Evolutionary conservation across 2,113 vertebrate genomes (phyloP).

Genomic region (Cyprinodon variegatus): DNA sequence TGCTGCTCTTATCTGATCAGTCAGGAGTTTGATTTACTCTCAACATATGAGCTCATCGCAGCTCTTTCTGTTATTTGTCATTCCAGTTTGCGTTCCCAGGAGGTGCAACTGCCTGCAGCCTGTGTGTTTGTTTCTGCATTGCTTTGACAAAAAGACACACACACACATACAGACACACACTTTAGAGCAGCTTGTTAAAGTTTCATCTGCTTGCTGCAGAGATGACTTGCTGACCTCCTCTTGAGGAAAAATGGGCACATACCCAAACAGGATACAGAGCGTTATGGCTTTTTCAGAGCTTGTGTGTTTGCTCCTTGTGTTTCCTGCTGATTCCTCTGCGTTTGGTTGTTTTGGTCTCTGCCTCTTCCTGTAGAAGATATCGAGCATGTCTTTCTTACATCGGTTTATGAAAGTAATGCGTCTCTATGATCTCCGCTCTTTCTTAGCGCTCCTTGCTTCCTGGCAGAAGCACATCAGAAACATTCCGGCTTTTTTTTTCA

Average conservation of each 20-base stretch:
- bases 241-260: conserved; percentile 56
- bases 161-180: conserved; percentile 1
- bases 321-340: conserved; percentile 53
- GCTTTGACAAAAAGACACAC: conserved; percentile 12
- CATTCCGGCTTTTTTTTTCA: not conserved
- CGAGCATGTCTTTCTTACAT: not conserved
- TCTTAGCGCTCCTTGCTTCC: conserved; percentile 15
- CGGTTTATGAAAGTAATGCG: not conserved
- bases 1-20: conserved; percentile 43
- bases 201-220: conserved; percentile 37
- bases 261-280: conserved; percentile 69
- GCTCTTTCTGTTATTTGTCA: conserved; percentile 3
- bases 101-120: conserved; percentile 9
- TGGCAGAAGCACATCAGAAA: conserved; percentile 1
- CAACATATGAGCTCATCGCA: not conserved
- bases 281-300: conserved; percentile 2
- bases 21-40: not conserved
- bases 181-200: not conserved
- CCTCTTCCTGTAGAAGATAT: conserved; percentile 15
- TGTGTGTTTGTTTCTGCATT: not conserved
- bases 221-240: conserved; percentile 38
- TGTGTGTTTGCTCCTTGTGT: conserved; percentile 31
- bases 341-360: conserved; percentile 41
- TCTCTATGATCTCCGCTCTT: not conserved
- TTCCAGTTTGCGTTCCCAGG: conserved; percentile 14